Percentiles rank a stretch among this genome's conserved stretches.
phyloP scores from a whole-genome alignment of 2,113 vertebrate genomes.

The Neotoma lepida region DNA sequence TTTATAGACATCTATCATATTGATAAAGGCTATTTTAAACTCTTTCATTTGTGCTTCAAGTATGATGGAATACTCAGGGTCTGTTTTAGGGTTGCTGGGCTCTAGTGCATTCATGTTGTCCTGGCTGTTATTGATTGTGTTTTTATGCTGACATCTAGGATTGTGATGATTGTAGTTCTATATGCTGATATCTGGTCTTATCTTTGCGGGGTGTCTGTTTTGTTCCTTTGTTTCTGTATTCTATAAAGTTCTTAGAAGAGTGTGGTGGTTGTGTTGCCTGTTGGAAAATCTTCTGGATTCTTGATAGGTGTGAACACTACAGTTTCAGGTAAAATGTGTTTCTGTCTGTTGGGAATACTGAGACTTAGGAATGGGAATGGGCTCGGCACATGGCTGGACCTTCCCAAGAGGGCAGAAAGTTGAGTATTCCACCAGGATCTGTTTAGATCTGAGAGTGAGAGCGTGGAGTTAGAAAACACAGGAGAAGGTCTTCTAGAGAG shows the following conservation, averaged over 20 bases:
- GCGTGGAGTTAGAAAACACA: background rate
- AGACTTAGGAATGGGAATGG: too few relatives aligned
- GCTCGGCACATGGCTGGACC: background rate
- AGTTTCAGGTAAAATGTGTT: background rate
- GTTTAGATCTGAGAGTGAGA: background rate
- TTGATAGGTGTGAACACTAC: too few relatives aligned
- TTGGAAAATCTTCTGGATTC: background rate
- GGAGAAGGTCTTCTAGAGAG: background rate
- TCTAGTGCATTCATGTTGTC: background rate
- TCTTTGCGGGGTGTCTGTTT: background rate
- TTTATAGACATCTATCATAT: background rate
- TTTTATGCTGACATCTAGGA: background rate
- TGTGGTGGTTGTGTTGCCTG: background rate
- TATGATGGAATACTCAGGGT: too few relatives aligned
- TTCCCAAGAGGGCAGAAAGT: background rate
- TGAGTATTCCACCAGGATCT: background rate
- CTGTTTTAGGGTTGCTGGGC: background rate
- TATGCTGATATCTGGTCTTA: background rate
- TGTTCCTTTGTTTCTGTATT: background rate
- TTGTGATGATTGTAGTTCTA: background rate
- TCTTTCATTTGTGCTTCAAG: background rate
- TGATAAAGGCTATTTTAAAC: background rate
- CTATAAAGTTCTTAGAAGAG: background rate
- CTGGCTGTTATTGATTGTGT: background rate
- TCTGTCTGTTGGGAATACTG: background rate